A percentile compares a stretch with the other conserved stretches of the same genome.
phyloP scores from a whole-genome alignment of 2,113 vertebrate species.

The Phasianus colchicus region DNA sequence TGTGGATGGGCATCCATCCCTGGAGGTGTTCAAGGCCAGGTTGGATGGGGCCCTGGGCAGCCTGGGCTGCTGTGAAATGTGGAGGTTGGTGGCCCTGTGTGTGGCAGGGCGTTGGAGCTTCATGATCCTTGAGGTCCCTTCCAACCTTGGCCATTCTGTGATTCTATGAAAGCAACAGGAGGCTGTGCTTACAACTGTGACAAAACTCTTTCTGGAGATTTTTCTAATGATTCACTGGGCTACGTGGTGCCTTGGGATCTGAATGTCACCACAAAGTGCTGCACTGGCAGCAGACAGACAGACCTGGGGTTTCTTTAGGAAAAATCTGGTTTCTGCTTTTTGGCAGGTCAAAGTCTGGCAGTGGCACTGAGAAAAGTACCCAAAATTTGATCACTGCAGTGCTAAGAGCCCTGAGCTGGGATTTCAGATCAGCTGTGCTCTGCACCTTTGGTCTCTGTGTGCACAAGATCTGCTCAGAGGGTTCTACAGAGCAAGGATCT shows the following conservation, averaged over 20 bases:
- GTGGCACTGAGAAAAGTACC: not conserved
- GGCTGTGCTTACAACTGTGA: not conserved
- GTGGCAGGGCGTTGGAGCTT: no score
- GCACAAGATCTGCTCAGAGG: rapidly evolving
- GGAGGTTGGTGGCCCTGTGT: no score
- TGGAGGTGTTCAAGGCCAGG: no score
- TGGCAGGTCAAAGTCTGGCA: not conserved
- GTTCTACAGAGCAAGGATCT: not conserved
- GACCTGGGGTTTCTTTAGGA: rapidly evolving
- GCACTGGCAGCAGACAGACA: not conserved
- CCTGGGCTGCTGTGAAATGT: no score
- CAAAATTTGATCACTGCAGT: rapidly evolving
- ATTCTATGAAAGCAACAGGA: not conserved
- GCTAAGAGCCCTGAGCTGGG: not conserved
- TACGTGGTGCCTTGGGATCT: not conserved
- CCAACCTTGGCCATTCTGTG: no score
- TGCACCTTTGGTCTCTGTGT: rapidly evolving
- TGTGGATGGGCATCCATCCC: no score
- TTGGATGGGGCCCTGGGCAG: no score
- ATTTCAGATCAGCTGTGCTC: not conserved
- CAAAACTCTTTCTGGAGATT: not conserved
- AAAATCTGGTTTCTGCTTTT: not conserved
- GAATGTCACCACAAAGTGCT: not conserved
- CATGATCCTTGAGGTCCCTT: no score
- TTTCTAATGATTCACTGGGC: not conserved